Evolutionary conservation across 2,888 invertebrate species (phyloP).

Genomic region (Phytoseiulus persimilis): DNA sequence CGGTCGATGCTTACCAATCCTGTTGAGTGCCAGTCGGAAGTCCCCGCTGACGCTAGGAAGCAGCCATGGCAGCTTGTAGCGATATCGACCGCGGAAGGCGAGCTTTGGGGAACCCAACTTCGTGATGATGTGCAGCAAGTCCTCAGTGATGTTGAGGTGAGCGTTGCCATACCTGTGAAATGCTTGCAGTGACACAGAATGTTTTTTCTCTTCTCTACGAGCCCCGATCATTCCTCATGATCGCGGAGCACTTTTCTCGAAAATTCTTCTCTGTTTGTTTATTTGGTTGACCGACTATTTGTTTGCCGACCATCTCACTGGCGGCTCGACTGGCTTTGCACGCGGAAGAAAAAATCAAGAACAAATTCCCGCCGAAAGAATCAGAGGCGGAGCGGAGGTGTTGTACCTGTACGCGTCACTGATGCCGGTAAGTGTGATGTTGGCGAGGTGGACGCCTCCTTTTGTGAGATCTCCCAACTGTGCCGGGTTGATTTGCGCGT

Average conservation of each 20-base stretch:
- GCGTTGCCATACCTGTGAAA: conserved; percentile 6
- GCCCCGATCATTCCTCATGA: background rate
- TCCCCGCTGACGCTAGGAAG: conserved; percentile 12
- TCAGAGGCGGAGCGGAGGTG: background rate
- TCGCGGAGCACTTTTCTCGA: background rate
- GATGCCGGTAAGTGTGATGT: conserved; percentile 17
- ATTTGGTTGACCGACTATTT: background rate
- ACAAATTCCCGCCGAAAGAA: background rate
- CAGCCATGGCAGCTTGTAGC: conserved; percentile 15
- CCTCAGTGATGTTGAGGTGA: conserved; percentile 31
- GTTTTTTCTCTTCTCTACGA: too few relatives aligned
- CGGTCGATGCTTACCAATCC: conserved; percentile 15
- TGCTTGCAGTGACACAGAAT: background rate
- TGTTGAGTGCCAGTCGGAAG: conserved; percentile 15
- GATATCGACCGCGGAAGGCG: conserved; percentile 12
- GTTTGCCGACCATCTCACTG: background rate
- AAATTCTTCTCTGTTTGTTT: background rate
- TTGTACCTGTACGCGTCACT: conserved; percentile 31
- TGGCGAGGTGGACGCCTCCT: conserved; percentile 11
- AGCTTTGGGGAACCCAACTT: conserved; percentile 19
- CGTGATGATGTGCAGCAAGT: background rate
- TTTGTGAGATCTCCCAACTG: conserved; percentile 7
- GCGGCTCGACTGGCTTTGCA: background rate
- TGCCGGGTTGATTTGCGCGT: conserved; percentile 10
- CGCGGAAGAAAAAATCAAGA: background rate